Evolutionary conservation across 92 coral and sea anemone species (phyloP).

Genomic region (Zoanthus sociatus): DNA sequence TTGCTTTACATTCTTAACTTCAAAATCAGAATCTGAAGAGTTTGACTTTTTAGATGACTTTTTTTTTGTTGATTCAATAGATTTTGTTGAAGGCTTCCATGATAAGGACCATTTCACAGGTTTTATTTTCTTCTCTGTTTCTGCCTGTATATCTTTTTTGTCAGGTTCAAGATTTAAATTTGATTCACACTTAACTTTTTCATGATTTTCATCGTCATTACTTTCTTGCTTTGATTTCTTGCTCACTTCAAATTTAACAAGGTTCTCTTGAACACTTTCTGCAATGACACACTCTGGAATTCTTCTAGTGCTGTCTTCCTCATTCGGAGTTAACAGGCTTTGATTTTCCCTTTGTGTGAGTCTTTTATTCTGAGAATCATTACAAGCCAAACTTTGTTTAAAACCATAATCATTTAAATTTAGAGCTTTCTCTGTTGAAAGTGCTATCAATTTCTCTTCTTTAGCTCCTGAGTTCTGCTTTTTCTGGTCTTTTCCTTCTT

Average conservation of each 20-base stretch:
- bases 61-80: conserved; percentile 10
- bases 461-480: conserved; percentile 10
- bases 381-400: neutral
- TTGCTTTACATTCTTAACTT: neutral
- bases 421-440: neutral
- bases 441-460: neutral
- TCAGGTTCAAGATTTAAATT: neutral
- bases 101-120: conserved; percentile 24
- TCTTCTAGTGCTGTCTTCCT: neutral
- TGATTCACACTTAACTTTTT: neutral
- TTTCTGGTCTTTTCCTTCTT: neutral
- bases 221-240: neutral
- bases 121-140: neutral
- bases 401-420: neutral
- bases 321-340: neutral
- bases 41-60: neutral
- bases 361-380: neutral
- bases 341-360: neutral
- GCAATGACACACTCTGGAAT: neutral
- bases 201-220: neutral
- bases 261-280: neutral
- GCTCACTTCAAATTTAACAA: neutral
- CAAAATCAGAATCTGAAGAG: conserved; percentile 44
- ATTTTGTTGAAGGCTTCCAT: conserved; percentile 36
- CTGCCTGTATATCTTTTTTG: conserved; percentile 21